A percentile compares a stretch with the other conserved stretches of the same genome.
These are phyloP conservation scores for Tetramorium alpestre DNA, from an alignment of 1,140 invertebrate species.

Conservation along the genomic window DNA sequence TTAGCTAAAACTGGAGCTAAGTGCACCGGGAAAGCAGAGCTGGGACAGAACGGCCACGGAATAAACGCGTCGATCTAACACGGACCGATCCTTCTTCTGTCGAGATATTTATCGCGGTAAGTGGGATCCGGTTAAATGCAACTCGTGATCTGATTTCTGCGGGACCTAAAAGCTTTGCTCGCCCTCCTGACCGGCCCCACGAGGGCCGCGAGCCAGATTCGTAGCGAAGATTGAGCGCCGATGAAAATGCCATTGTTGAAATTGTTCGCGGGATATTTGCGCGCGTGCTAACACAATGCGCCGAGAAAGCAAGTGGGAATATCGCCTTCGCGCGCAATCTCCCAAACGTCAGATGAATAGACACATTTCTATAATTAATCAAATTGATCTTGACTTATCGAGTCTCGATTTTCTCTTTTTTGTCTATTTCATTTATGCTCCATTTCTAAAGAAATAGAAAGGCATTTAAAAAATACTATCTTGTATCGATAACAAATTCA, in stretches of 20 bases:
- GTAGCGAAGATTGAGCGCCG: constrained; percentile 63
- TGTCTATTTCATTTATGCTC: background rate
- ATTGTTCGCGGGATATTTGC: constrained; percentile 54
- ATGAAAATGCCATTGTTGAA: constrained; percentile 63
- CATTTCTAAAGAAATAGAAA: background rate
- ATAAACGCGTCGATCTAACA: constrained; percentile 74
- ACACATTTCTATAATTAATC: constrained; percentile 17
- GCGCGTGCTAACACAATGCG: constrained; percentile 43
- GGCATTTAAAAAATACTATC: background rate
- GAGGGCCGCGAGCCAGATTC: constrained; percentile 63
- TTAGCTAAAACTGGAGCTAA: constrained; percentile 73
- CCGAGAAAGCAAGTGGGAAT: constrained; percentile 58
- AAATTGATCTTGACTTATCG: background rate
- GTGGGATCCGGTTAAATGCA: constrained; percentile 80
- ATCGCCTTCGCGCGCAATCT: constrained; percentile 10
- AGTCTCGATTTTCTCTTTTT: background rate
- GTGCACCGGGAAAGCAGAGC: constrained; percentile 48
- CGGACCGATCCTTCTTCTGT: constrained; percentile 45
- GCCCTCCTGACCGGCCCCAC: constrained; percentile 24
- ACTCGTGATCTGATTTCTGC: constrained; percentile 80
- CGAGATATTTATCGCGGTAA: constrained; percentile 80
- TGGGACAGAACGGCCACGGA: constrained; percentile 63
- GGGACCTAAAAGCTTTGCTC: constrained; percentile 74
- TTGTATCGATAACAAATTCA: background rate
- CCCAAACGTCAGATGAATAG: background rate